Conservation (phyloP, 2,888 invertebrate genomes). For the Drosophila mayaguana region DNA sequence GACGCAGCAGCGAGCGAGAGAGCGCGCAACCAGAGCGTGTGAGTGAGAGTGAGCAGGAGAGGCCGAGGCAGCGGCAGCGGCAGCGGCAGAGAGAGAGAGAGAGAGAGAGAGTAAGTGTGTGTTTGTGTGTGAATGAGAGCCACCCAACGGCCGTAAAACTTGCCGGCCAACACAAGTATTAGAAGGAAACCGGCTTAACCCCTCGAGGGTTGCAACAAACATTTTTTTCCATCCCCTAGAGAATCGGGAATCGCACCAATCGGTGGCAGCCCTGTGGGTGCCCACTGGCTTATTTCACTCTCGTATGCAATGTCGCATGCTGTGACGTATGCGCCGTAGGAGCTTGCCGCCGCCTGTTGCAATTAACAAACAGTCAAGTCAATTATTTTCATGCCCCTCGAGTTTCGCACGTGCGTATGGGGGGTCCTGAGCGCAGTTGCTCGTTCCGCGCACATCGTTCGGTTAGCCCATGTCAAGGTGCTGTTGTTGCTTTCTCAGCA, state of each 20-base stretch:
- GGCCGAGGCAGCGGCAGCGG: conserved; percentile 2
- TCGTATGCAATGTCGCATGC: conserved; percentile 54
- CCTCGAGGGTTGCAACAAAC: conserved; percentile 68
- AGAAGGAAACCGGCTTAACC: conserved; percentile 33
- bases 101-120: background rate
- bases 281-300: conserved; percentile 28
- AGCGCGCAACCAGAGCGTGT: conserved; percentile 9
- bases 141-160: conserved; percentile 45
- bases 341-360: conserved; percentile 59
- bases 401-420: conserved; percentile 79
- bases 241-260: conserved; percentile 73
- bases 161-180: conserved; percentile 8
- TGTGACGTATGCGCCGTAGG: conserved; percentile 62
- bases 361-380: conserved; percentile 75
- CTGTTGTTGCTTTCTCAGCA: conserved; percentile 77
- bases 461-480: conserved; percentile 36
- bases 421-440: conserved; percentile 68
- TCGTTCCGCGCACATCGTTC: background rate
- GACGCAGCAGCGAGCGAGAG: conserved; percentile 23
- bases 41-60: conserved; percentile 11
- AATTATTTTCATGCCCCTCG: conserved; percentile 61
- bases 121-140: conserved; percentile 1
- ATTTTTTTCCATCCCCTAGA: conserved; percentile 67
- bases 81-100: background rate
- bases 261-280: conserved; percentile 78